These are phyloP conservation scores for Zygogramma bicolorata DNA, from an alignment of 2,888 invertebrate species.

Conservation along the genomic window DNA sequence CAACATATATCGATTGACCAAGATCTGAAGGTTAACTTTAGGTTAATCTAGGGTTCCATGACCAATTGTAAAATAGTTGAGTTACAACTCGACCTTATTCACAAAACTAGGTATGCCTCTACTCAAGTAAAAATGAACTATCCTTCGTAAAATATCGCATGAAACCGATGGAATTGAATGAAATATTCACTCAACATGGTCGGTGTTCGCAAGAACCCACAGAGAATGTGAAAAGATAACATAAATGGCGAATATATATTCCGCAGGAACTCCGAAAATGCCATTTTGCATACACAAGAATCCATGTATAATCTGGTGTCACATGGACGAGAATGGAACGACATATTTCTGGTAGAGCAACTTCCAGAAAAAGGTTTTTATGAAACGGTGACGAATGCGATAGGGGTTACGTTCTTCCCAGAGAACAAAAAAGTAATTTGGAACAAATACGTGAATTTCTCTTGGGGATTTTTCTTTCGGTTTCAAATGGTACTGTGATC, in stretches of 20 bases:
- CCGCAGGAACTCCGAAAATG: not conserved
- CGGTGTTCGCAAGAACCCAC: not conserved
- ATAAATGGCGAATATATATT: not conserved
- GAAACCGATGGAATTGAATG: not conserved
- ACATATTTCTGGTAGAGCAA: not conserved
- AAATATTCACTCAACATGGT: not conserved
- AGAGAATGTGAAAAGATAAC: not conserved
- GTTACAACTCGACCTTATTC: no score
- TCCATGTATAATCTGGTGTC: not conserved
- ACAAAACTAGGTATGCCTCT: no score
- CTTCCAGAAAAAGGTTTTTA: not conserved
- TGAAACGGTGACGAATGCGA: not conserved
- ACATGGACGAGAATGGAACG: not conserved
- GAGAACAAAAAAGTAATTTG: not conserved
- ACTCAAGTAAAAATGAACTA: no score
- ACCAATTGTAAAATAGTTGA: no score
- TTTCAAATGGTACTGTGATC: not conserved
- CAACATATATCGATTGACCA: no score
- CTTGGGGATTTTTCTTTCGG: not conserved
- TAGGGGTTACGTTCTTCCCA: not conserved
- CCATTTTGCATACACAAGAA: not conserved
- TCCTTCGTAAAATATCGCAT: no score
- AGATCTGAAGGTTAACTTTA: no score
- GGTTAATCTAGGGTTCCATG: no score
- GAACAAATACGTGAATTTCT: not conserved